These are phyloP conservation scores for Doryteuthis pealeii DNA, from an alignment of 1,140 invertebrate species.

Conservation along the genomic window DNA sequence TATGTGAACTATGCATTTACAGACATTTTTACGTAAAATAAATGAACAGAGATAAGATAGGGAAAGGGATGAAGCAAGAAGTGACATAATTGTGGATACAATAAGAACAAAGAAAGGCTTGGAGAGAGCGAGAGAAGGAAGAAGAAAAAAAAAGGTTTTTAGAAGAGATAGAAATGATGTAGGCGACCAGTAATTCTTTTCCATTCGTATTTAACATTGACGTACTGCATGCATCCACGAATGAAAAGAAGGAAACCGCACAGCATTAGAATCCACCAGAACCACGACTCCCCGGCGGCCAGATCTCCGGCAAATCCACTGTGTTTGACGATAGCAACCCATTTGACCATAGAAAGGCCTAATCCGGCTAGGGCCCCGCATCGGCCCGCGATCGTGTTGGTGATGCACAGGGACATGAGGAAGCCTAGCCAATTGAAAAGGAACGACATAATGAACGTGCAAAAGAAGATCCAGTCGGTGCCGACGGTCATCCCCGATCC, in stretches of 20 bases:
- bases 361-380: constrained; percentile 91
- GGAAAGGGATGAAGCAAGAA: too few species aligned
- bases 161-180: constrained; percentile 23
- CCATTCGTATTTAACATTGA: constrained; percentile 88
- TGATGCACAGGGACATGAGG: constrained; percentile 86
- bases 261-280: constrained; percentile 55
- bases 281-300: constrained; percentile 53
- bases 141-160: too few species aligned
- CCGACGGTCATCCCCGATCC: constrained; percentile 42
- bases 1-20: too few species aligned
- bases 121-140: too few species aligned
- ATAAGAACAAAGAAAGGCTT: too few species aligned
- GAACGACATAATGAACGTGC: constrained; percentile 69
- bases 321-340: constrained; percentile 87
- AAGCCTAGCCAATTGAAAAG: constrained; percentile 96
- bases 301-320: constrained; percentile 42
- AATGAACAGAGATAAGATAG: too few species aligned
- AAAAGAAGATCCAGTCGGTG: constrained; percentile 54
- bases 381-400: constrained; percentile 87
- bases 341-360: constrained; percentile 88
- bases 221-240: constrained; percentile 83
- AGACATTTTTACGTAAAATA: too few species aligned
- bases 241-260: constrained; percentile 76
- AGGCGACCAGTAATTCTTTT: constrained; percentile 54
- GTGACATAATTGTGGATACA: too few species aligned